Evolutionary conservation across 2,888 invertebrate genomes (phyloP), one percentile per base, ranked within the genome.

Genomic region (Chrysina gloriosa): DNA sequence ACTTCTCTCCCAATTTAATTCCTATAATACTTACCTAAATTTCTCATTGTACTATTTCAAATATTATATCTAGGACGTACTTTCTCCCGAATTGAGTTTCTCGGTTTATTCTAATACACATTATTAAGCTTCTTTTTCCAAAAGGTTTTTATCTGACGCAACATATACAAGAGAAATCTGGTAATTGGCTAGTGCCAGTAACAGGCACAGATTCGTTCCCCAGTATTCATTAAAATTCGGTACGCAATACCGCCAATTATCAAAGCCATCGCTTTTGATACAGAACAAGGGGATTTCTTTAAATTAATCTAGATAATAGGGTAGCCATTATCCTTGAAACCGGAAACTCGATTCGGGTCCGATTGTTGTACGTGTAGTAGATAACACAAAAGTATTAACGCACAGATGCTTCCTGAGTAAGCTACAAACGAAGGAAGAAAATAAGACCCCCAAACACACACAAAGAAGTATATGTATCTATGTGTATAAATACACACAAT

Each of bases 131-230:
- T 34, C 29, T 52, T 31, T 47, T 52, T 31, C 21, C 14, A 36
- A 50, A 39, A 36, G n/a, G 14, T 23, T 19, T n/a, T 39, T 11
- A 6, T 9, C 21, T 14, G 21, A 23, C 5, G 19, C 56, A n/a
- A 7, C 25, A 23, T 56, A 5, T 36, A 1, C 36, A 36, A 11
- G n/a, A 27, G 16, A 14, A 14, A 5, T 7, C 9, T 27, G 25
- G 25, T 58, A 58, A 61, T 61, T 61, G 58, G 42, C 58, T 19
- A 16, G 42, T 61, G 58, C 45, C 58, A 45, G 27, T 25, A 42
- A 16, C 58, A 61, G 16, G 58, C 42, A 16, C 16, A 42, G 27
- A 61, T 61, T 61, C 19, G 7, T 7, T 42, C 6, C 21, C n/a
- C 3, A 29, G 27, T 9, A 27, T 42, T 61, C 58, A 61, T 61